Percentiles rank a stretch among this genome's conserved stretches.
These are phyloP conservation scores for Kryptolebias marmoratus DNA, from an alignment of 2,113 vertebrate genomes.

Conservation along the genomic window DNA sequence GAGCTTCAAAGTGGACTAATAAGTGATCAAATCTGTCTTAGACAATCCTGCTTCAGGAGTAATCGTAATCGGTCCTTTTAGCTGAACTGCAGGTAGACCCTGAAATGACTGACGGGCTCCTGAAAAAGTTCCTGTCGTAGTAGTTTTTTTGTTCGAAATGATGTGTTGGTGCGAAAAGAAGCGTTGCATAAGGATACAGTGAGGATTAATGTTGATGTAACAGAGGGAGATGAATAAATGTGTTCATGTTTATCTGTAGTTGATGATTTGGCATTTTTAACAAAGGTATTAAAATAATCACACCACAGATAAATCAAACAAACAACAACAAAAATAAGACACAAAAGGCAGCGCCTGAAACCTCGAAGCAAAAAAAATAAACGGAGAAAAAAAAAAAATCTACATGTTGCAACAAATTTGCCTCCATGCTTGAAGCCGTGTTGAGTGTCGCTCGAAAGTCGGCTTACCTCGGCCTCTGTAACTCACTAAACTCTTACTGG, in stretches of 20 bases:
- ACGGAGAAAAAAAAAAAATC: background rate
- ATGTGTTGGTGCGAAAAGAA: background rate
- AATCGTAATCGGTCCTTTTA: background rate
- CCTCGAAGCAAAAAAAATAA: background rate
- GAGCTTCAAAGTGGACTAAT: too few species aligned
- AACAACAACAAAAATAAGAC: constrained; percentile 12
- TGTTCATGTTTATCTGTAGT: constrained; percentile 16
- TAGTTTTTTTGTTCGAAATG: background rate
- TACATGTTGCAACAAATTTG: background rate
- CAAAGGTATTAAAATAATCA: constrained; percentile 34
- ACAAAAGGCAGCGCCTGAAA: constrained; percentile 23
- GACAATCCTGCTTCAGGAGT: too few species aligned
- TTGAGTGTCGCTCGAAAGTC: constrained; percentile 12
- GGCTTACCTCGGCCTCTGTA: constrained; percentile 20
- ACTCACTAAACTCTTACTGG: background rate
- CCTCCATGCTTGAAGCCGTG: constrained; percentile 19
- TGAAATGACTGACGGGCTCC: constrained; percentile 9
- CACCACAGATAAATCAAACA: constrained; percentile 29
- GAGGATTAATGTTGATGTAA: constrained; percentile 15
- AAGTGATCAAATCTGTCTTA: too few species aligned
- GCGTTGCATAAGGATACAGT: constrained; percentile 7
- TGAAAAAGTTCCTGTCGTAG: constrained; percentile 13
- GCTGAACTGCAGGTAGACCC: background rate
- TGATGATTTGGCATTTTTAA: constrained; percentile 21
- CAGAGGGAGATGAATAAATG: constrained; percentile 14